Conservation (phyloP, 2,797 vertebrate species). For the Oreortyx pictus region DNA sequence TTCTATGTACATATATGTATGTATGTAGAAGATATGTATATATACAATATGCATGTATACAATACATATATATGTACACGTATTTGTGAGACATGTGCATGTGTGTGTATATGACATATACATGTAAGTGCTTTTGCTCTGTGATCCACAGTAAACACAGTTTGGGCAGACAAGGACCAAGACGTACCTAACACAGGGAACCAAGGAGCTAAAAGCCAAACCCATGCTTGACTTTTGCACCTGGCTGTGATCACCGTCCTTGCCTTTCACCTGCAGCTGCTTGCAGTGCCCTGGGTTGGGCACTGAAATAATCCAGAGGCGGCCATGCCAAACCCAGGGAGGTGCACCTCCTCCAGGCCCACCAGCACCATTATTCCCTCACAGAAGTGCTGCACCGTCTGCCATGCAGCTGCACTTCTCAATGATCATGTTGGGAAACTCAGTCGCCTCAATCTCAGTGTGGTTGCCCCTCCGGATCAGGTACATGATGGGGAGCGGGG, state of each 20-base stretch:
- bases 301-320: neutral
- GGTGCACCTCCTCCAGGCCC: neutral
- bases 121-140: conserved; percentile 78
- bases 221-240: rapidly evolving
- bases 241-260: neutral
- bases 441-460: conserved; percentile 91
- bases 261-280: neutral
- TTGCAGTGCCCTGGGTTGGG: neutral
- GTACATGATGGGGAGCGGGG: conserved; percentile 91
- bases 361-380: conserved; percentile 9
- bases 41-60: neutral
- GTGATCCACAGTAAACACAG: neutral
- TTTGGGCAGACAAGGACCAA: neutral
- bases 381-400: conserved; percentile 84
- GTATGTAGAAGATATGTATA: neutral
- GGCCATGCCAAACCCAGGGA: neutral
- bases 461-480: conserved; percentile 90
- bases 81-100: neutral
- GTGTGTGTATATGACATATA: conserved; percentile 31
- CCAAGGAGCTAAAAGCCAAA: neutral
- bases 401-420: conserved; percentile 87
- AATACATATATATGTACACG: neutral
- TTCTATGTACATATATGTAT: neutral
- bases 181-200: neutral
- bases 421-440: conserved; percentile 90